These are phyloP conservation scores for Andrena chrysosceles DNA, from an alignment of 2,888 invertebrate genomes.

Conservation along the genomic window DNA sequence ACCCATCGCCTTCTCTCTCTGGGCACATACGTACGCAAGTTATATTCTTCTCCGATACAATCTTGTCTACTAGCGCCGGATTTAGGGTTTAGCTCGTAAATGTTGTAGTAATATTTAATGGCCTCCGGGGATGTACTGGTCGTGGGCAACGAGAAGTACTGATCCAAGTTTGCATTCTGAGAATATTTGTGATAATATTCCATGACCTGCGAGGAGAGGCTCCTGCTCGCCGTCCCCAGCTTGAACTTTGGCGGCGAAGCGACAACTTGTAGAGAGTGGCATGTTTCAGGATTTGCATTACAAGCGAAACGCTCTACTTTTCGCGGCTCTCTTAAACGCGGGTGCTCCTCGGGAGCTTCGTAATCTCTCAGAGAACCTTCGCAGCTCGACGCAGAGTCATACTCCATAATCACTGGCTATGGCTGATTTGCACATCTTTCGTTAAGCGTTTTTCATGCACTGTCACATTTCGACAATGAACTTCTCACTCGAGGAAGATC, in stretches of 20 bases:
- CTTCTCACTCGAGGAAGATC: background rate
- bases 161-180: constrained; percentile 88
- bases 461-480: constrained; percentile 50
- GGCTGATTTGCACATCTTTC: constrained; percentile 40
- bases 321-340: constrained; percentile 40
- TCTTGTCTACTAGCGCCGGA: constrained; percentile 66
- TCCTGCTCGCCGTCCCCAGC: constrained; percentile 60
- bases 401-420: constrained; percentile 76
- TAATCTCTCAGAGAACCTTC: constrained; percentile 74
- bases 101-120: constrained; percentile 75
- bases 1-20: constrained; percentile 82
- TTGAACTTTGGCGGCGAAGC: constrained; percentile 48
- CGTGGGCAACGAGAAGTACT: constrained; percentile 86
- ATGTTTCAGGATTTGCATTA: constrained; percentile 47
- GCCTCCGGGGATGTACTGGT: constrained; percentile 68
- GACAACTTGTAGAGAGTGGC: constrained; percentile 56
- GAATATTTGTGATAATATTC: constrained; percentile 91
- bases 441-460: constrained; percentile 21
- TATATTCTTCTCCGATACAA: constrained; percentile 73
- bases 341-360: constrained; percentile 64
- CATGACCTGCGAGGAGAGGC: constrained; percentile 83
- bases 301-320: constrained; percentile 39
- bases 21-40: constrained; percentile 72
- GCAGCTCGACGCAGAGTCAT: constrained; percentile 80
- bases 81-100: constrained; percentile 73